Evolutionary conservation across 2,113 vertebrate species (phyloP), one percentile per base, ranked within the genome.

Genomic region (Lanius ludovicianus): DNA sequence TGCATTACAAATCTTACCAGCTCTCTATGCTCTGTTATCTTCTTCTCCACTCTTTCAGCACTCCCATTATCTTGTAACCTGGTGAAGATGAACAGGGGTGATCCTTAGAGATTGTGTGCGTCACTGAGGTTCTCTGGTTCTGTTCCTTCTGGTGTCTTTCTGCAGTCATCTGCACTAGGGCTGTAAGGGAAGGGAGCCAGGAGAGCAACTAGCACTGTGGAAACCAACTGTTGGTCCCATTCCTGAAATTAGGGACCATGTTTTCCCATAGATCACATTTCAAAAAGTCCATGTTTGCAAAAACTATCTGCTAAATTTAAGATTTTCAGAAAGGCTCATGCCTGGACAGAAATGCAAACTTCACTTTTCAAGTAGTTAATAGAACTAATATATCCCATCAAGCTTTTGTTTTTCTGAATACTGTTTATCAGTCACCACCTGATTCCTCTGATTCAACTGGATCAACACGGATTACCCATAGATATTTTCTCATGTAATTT

Each of bases 401-500:
- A 42, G 67, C 27, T 78, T 82, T 46, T 30, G 37, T 88, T 21
- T 78, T 87, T 77, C 63, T 86, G 35, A 76, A 27, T 8, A 4
- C 13, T 60, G n/a, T 79, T 91, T 78, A 63, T 86, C 89, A 83
- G 52, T 91, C 65, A 75, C 37, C 73, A 31, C 23, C 20, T 37
- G 70, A 89, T 75, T 91, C 30, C 31, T 60, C 53, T 73, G 78
- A 88, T 85, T 74, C 16, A 75, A 47, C 11, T 30, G 11, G 39
- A 37, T 25, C n/a, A 65, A 33, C 31, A 8, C 2, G 19, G 64
- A 73, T 18, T 62, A 84, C 53, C 73, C 30, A 39, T 11, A 63
- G 64, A 67, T 95, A 53, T 68, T 94, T 95, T 87, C 44, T 41
- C 18, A 47, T 70, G 31, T 92, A 81, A 90, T 79, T 95, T n/a